Evolutionary conservation across 2,113 vertebrate genomes (phyloP).

Genomic region (Pelvicachromis taeniatus): DNA sequence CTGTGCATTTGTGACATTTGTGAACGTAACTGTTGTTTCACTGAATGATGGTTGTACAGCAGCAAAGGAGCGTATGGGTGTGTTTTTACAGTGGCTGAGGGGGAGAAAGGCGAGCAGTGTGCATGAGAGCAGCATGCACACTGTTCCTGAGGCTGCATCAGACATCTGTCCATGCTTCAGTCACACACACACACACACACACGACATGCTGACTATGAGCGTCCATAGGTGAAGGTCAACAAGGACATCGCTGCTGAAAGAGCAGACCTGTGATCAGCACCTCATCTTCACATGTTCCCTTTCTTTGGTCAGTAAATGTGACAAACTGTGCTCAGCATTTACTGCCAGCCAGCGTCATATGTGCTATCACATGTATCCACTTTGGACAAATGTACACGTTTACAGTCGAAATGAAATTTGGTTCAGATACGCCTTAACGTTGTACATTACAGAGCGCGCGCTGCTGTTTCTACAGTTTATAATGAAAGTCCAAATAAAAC

Average conservation of each 20-base stretch:
- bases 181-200: not conserved
- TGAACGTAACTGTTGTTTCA: not conserved
- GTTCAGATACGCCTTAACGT: not conserved
- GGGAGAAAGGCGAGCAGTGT: not conserved
- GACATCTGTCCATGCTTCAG: not conserved
- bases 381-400: not conserved
- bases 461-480: not conserved
- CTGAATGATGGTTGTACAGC: not conserved
- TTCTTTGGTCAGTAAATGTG: no score
- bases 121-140: not conserved
- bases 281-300: not conserved
- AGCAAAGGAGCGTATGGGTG: no score
- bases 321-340: not conserved
- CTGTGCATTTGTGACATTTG: not conserved
- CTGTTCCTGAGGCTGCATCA: not conserved
- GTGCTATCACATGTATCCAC: not conserved
- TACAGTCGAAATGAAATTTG: not conserved
- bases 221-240: not conserved
- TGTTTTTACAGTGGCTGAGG: not conserved
- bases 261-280: not conserved
- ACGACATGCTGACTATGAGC: not conserved
- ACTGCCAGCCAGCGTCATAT: fast-evolving
- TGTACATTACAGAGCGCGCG: not conserved
- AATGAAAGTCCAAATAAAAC: not conserved
- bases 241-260: not conserved